A percentile compares a stretch with the other conserved stretches of the same genome.
phyloP scores from a whole-genome alignment of 1,140 invertebrate genomes.

The Nasonia giraulti region DNA sequence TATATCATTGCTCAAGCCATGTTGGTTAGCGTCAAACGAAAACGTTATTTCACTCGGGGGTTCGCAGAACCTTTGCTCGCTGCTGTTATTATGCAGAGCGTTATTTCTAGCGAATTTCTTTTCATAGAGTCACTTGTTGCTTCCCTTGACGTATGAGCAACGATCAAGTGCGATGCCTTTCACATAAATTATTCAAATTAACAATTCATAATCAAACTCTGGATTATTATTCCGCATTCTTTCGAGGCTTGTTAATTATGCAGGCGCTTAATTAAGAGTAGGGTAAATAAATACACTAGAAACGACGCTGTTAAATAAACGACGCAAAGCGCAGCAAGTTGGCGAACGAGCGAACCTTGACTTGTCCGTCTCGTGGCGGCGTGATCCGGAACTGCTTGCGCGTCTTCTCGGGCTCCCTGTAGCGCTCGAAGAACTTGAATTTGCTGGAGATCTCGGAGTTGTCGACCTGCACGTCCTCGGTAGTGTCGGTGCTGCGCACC shows the following conservation, averaged over 20 bases:
- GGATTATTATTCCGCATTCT: too few species aligned
- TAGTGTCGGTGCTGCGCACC: slow-evolving; percentile 80
- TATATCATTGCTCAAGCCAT: not conserved
- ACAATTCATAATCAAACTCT: too few species aligned
- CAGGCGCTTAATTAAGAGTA: not conserved
- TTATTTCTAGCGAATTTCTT: slow-evolving; percentile 11
- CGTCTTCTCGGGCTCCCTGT: slow-evolving; percentile 82
- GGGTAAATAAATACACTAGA: slow-evolving; percentile 17
- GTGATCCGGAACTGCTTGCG: slow-evolving; percentile 89
- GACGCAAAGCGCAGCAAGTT: slow-evolving; percentile 2
- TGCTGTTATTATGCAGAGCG: not conserved
- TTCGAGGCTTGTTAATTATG: too few species aligned
- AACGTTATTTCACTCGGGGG: slow-evolving; percentile 26
- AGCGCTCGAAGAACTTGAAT: slow-evolving; percentile 94
- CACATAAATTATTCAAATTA: too few species aligned
- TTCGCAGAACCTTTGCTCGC: not conserved
- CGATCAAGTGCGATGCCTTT: too few species aligned
- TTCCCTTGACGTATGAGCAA: too few species aligned
- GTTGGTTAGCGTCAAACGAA: slow-evolving; percentile 7
- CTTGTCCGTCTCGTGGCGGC: slow-evolving; percentile 84
- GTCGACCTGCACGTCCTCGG: slow-evolving; percentile 85
- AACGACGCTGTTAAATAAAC: slow-evolving; percentile 18
- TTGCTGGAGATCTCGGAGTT: slow-evolving; percentile 88
- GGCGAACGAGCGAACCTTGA: slow-evolving; percentile 74
- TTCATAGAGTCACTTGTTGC: too few species aligned